phyloP scores from a whole-genome alignment of 1,140 invertebrate genomes.

The Colletes latitarsis region DNA sequence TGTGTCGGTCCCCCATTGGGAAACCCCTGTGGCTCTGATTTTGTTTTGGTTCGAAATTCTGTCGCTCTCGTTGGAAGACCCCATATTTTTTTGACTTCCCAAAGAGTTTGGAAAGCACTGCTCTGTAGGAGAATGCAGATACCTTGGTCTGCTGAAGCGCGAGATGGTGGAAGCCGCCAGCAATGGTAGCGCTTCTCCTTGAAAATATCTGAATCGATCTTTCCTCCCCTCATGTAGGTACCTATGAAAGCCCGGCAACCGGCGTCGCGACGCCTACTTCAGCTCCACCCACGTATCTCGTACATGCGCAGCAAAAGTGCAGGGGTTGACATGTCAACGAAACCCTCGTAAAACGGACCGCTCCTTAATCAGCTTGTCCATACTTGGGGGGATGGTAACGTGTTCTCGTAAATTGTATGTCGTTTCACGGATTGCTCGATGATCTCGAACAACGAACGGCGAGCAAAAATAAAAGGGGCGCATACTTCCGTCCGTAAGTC shows the following conservation, averaged over 20 bases:
- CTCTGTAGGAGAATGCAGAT: too few relatives aligned
- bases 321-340: constrained; percentile 69
- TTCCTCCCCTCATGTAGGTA: constrained; percentile 38
- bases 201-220: constrained; percentile 55
- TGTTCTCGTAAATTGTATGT: constrained; percentile 13
- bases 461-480: neutral
- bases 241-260: constrained; percentile 58
- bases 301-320: constrained; percentile 61
- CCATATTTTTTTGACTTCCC: too few relatives aligned
- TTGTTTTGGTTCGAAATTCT: too few relatives aligned
- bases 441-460: neutral
- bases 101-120: too few relatives aligned
- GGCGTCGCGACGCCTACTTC: constrained; percentile 58
- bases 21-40: too few relatives aligned
- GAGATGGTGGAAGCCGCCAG: constrained; percentile 31
- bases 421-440: constrained; percentile 1
- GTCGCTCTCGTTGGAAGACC: too few relatives aligned
- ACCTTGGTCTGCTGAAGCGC: too few relatives aligned
- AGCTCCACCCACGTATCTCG: constrained; percentile 62
- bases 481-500: too few relatives aligned
- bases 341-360: constrained; percentile 71
- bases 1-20: too few relatives aligned
- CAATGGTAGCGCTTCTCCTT: constrained; percentile 48
- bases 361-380: constrained; percentile 69
- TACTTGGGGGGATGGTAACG: constrained; percentile 13